phyloP scores from a whole-genome alignment of 37 sponge, comb jelly and placozoan species.

The Bolinopsis microptera region DNA sequence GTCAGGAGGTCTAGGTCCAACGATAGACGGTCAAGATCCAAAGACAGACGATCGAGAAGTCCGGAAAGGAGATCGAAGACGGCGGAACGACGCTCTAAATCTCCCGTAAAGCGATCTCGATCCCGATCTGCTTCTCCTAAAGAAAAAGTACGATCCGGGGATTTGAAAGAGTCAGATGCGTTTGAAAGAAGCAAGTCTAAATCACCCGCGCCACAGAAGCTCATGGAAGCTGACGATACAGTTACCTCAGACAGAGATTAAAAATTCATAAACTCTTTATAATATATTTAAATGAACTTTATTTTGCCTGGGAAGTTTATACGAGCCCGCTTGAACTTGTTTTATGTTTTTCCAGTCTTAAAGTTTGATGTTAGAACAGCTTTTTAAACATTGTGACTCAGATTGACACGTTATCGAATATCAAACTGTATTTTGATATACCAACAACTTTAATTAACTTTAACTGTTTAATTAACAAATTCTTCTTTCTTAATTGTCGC shows the following conservation, averaged over 20 bases:
- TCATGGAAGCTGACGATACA: not conserved
- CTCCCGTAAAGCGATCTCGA: not conserved
- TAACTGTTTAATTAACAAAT: too few relatives aligned
- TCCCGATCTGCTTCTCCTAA: not conserved
- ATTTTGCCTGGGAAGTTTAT: not conserved
- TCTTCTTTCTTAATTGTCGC: too few relatives aligned
- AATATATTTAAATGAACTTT: not conserved
- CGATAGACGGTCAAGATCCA: not conserved
- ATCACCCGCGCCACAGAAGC: not conserved
- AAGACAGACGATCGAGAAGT: not conserved
- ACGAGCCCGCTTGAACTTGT: not conserved
- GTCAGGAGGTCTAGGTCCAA: not conserved
- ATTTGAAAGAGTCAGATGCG: not conserved
- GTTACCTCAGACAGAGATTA: not conserved
- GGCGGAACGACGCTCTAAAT: not conserved
- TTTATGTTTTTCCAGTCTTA: not conserved
- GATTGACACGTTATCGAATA: not conserved
- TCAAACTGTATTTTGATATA: not conserved
- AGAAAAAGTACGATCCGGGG: not conserved
- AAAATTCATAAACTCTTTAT: too few relatives aligned
- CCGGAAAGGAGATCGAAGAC: not conserved
- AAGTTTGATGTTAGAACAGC: not conserved
- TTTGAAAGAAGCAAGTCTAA: constrained; percentile 22
- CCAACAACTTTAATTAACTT: too few relatives aligned
- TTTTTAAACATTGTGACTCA: not conserved